phyloP scores from a whole-genome alignment of 2,113 vertebrate genomes.

The Micromys minutus region DNA sequence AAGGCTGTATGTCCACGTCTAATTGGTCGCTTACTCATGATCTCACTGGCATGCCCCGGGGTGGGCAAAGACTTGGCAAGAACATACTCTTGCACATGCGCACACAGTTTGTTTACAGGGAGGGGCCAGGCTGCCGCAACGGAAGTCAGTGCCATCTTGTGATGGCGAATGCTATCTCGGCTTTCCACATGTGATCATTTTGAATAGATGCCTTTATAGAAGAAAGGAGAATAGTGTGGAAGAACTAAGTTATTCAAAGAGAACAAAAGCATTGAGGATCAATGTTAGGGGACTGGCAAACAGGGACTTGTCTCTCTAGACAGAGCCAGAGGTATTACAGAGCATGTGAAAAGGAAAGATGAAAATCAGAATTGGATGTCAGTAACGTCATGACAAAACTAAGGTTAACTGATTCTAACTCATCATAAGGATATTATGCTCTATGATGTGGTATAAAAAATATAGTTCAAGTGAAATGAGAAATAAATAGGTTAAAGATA shows the following conservation, averaged over 20 bases:
- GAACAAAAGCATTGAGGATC: background rate
- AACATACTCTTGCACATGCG: no score
- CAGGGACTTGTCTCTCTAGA: background rate
- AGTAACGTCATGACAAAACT: background rate
- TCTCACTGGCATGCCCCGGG: no score
- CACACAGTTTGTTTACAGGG: no score
- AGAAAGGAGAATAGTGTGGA: background rate
- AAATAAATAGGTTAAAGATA: background rate
- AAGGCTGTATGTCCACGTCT: no score
- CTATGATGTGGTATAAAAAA: background rate
- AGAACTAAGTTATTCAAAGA: background rate
- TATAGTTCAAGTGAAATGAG: background rate
- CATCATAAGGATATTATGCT: background rate
- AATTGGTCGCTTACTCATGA: no score
- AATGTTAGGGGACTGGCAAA: background rate
- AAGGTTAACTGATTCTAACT: background rate
- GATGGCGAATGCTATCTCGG: no score
- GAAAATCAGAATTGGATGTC: background rate
- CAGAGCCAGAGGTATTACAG: background rate
- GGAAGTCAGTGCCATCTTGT: no score
- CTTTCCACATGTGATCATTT: background rate
- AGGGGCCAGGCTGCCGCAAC: no score
- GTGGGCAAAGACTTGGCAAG: no score
- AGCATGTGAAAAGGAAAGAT: background rate
- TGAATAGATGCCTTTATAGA: background rate